Percentiles rank a stretch among this genome's conserved stretches.
phyloP scores from a whole-genome alignment of 2,888 invertebrate genomes.

The Lasioglossum lativentre region DNA sequence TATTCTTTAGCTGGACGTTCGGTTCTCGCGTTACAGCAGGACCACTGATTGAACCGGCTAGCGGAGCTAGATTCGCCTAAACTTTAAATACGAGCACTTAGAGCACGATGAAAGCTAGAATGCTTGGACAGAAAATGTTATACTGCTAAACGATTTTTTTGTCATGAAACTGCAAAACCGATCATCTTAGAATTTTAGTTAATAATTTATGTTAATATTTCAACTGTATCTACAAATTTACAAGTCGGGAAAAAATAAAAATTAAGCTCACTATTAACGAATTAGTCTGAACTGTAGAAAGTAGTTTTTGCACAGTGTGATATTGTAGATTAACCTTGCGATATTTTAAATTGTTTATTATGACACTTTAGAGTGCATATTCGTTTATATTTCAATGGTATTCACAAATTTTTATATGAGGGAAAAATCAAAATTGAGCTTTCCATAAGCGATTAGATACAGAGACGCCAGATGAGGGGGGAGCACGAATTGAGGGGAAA shows the following conservation, averaged over 20 bases:
- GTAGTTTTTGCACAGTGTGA: neutral
- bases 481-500: too few relatives aligned
- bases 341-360: neutral
- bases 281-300: neutral
- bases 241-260: neutral
- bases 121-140: neutral
- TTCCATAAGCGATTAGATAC: too few relatives aligned
- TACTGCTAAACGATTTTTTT: neutral
- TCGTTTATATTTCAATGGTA: neutral
- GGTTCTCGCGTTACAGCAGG: slow-evolving; percentile 68
- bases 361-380: neutral
- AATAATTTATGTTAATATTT: neutral
- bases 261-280: neutral
- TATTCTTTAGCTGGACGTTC: slow-evolving; percentile 68
- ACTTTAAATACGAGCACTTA: slow-evolving; percentile 37
- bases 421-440: too few relatives aligned
- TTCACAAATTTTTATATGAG: too few relatives aligned
- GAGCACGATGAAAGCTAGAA: slow-evolving; percentile 1
- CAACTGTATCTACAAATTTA: neutral
- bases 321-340: neutral
- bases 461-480: too few relatives aligned
- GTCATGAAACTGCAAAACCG: neutral
- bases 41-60: slow-evolving; percentile 45
- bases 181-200: neutral
- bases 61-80: slow-evolving; percentile 35